Conservation (phyloP, 2,113 vertebrate genomes). For the Cottus gobio region DNA sequence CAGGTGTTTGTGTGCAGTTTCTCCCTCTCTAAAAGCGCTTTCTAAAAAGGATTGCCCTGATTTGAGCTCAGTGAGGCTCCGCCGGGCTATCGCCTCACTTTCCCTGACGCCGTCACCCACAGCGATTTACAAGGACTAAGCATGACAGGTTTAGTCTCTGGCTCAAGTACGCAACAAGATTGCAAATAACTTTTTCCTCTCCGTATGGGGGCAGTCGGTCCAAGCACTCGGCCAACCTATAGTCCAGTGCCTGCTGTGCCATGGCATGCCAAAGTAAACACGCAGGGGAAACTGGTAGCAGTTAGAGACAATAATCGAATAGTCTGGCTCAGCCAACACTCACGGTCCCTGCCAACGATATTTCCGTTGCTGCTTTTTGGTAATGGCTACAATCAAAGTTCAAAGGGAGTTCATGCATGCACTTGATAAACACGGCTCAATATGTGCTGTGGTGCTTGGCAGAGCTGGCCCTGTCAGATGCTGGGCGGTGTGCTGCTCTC, state of each 20-base stretch:
- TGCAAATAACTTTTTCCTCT: constrained; percentile 4
- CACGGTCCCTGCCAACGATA: constrained; percentile 55
- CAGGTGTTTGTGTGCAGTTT: constrained; percentile 4
- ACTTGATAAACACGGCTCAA: constrained; percentile 65
- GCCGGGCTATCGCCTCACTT: not conserved
- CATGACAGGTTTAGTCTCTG: not conserved
- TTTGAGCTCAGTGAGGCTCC: not conserved
- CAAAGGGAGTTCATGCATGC: constrained; percentile 65
- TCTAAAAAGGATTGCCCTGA: not conserved
- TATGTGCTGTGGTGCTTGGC: constrained; percentile 62
- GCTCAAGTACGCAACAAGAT: constrained; percentile 2
- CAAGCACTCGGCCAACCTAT: not conserved
- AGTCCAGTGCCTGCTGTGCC: constrained; percentile 23
- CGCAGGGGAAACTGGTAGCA: constrained; percentile 53
- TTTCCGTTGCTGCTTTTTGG: constrained; percentile 70
- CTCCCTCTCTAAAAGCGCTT: not conserved
- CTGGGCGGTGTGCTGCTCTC: constrained; percentile 29
- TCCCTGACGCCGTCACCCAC: constrained; percentile 21
- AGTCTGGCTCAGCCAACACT: constrained; percentile 48
- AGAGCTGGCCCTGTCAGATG: constrained; percentile 27
- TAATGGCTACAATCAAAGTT: constrained; percentile 72
- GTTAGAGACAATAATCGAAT: constrained; percentile 70
- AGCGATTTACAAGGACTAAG: not conserved
- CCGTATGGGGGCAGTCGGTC: not conserved
- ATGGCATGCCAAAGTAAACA: constrained; percentile 55